A percentile compares a stretch with the other conserved stretches of the same genome.
phyloP scores from a whole-genome alignment of 2,888 invertebrate genomes.

The Volucella inanis region DNA sequence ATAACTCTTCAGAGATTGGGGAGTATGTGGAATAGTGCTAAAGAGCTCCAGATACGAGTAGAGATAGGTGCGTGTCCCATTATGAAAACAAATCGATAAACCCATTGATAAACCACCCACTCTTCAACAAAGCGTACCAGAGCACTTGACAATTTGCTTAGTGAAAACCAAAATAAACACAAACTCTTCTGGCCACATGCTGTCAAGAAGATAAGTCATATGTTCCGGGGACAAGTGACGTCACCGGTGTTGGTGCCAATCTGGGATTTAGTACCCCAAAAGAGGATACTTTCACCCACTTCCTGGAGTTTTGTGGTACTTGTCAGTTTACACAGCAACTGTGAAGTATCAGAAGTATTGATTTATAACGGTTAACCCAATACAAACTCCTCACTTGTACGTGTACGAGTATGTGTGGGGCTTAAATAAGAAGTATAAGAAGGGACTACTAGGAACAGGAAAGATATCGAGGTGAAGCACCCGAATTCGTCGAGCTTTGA shows the following conservation, averaged over 20 bases:
- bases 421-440: background rate
- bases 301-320: constrained; percentile 41
- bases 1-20: constrained; percentile 34
- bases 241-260: constrained; percentile 17
- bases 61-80: constrained; percentile 36
- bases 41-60: background rate
- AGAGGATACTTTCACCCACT: constrained; percentile 5
- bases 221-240: constrained; percentile 54
- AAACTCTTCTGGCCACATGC: background rate
- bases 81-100: constrained; percentile 68
- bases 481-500: background rate
- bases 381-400: constrained; percentile 31
- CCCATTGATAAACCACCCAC: constrained; percentile 34
- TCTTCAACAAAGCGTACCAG: background rate
- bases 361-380: constrained; percentile 68
- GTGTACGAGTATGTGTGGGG: background rate
- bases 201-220: constrained; percentile 65
- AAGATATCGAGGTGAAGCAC: constrained; percentile 47
- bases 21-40: too few species aligned
- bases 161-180: constrained; percentile 59
- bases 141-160: constrained; percentile 63
- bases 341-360: constrained; percentile 63
- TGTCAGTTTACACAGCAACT: constrained; percentile 68
- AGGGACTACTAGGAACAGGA: constrained; percentile 13
- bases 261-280: constrained; percentile 50